phyloP scores from a whole-genome alignment of 1,140 invertebrate species.

The Bombus terrestris region DNA sequence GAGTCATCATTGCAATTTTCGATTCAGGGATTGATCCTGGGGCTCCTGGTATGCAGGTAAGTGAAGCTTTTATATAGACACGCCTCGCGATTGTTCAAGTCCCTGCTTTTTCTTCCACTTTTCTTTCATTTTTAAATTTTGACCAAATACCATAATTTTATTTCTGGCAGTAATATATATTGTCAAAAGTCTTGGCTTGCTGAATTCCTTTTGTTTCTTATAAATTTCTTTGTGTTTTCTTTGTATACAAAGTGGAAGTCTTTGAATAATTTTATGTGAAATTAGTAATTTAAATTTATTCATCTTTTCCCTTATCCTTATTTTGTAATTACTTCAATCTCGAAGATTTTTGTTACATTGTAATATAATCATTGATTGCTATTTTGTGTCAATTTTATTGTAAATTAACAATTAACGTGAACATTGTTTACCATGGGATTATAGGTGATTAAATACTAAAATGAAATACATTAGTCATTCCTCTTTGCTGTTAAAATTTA shows the following conservation, averaged over 20 bases:
- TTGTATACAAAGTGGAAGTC: not conserved
- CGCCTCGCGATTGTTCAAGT: constrained; percentile 47
- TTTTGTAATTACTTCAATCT: not conserved
- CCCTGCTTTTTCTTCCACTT: not conserved
- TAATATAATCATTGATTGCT: not conserved
- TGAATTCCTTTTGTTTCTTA: not conserved
- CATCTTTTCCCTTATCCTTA: not conserved
- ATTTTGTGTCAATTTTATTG: not conserved
- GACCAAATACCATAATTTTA: not conserved
- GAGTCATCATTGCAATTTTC: constrained; percentile 96
- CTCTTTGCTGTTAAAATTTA: not conserved
- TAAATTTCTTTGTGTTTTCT: constrained; percentile 4
- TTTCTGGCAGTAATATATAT: not conserved
- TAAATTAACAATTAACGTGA: not conserved
- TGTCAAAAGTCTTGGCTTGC: not conserved
- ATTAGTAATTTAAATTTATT: not conserved
- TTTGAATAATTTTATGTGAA: constrained; percentile 7
- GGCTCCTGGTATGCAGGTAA: constrained; percentile 95
- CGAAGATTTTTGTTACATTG: not conserved
- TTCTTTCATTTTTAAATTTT: not conserved
- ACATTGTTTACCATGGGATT: not conserved
- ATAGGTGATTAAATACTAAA: not conserved
- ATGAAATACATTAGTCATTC: constrained; percentile 8
- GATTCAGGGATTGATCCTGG: constrained; percentile 99
- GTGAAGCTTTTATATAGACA: constrained; percentile 65